Conservation (phyloP, 2,888 invertebrate genomes). For the Trichogramma dendrolimi region DNA sequence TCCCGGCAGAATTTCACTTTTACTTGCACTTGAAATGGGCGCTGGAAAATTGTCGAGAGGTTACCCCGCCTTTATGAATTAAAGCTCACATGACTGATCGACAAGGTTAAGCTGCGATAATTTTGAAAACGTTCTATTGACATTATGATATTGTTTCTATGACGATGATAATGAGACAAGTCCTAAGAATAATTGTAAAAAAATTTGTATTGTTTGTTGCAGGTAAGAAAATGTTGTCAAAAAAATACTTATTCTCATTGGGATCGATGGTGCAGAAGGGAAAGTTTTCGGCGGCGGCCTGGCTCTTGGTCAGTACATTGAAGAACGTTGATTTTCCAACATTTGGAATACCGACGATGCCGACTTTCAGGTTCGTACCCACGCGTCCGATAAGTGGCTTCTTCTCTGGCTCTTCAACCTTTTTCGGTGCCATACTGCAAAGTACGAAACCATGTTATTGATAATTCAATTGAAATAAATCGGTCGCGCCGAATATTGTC, state of each 20-base stretch:
- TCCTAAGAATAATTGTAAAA: neutral
- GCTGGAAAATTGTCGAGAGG: no score
- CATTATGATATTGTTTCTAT: no score
- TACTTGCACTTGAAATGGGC: no score
- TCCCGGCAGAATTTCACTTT: neutral
- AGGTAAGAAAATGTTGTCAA: neutral
- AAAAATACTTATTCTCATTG: slow-evolving; percentile 95
- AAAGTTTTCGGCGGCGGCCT: slow-evolving; percentile 97
- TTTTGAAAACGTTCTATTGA: no score
- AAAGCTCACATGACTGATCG: no score
- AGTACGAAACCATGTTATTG: neutral
- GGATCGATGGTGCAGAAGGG: slow-evolving; percentile 99
- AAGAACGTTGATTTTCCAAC: slow-evolving; percentile 99
- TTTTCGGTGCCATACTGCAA: slow-evolving; percentile 74
- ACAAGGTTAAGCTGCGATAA: no score
- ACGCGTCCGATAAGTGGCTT: slow-evolving; percentile 91
- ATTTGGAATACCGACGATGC: slow-evolving; percentile 95
- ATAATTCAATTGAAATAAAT: no score
- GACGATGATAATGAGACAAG: no score
- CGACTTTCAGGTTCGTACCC: slow-evolving; percentile 93
- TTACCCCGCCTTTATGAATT: no score
- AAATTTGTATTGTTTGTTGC: neutral
- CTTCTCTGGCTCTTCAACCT: slow-evolving; percentile 82
- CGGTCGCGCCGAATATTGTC: no score
- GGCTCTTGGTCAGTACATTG: slow-evolving; percentile 96